These are phyloP conservation scores for Motacilla tschutschensis DNA, from an alignment of 2,113 vertebrate species.

Conservation along the genomic window DNA sequence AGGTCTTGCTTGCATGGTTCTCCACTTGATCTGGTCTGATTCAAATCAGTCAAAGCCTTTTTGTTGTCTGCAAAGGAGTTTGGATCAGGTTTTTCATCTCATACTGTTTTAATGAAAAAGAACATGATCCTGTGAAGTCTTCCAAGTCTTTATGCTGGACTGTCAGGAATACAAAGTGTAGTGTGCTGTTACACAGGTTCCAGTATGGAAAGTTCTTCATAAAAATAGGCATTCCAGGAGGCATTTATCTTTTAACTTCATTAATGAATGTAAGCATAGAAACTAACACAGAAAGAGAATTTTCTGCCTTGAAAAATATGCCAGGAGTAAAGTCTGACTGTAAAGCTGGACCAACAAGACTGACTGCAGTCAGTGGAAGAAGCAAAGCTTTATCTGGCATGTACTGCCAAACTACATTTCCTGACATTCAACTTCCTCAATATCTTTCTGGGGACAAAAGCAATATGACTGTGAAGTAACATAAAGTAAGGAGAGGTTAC, in stretches of 20 bases:
- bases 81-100: not conserved
- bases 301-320: not conserved
- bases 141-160: not conserved
- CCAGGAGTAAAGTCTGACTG: not conserved
- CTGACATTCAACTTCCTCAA: not conserved
- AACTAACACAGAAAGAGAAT: not conserved
- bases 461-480: not conserved
- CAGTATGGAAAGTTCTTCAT: not conserved
- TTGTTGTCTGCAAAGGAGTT: not conserved
- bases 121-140: not conserved
- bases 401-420: not conserved
- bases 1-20: not conserved
- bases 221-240: not conserved
- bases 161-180: not conserved
- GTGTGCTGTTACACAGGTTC: not conserved
- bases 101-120: not conserved
- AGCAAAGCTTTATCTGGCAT: not conserved
- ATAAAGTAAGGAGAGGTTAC: not conserved
- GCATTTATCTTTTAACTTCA: not conserved
- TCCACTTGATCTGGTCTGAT: not conserved
- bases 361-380: not conserved
- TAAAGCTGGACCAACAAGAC: not conserved
- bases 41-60: not conserved
- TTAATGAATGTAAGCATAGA: not conserved
- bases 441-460: not conserved